Percentiles rank a stretch among this genome's conserved stretches.
Conservation (phyloP, 1,140 invertebrate species). For the Drosophila azteca region DNA sequence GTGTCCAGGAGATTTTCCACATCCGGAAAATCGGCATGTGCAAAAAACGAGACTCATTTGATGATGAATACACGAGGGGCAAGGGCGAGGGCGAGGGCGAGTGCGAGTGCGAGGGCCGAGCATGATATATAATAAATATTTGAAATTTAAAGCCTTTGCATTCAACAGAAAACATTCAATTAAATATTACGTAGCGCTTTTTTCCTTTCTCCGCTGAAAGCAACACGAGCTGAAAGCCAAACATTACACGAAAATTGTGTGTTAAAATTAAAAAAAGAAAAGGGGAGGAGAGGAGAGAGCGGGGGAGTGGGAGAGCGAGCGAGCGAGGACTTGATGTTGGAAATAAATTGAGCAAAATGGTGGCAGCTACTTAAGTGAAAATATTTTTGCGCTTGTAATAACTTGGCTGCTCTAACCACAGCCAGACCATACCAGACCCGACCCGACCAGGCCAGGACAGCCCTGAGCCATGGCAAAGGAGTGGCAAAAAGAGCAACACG, state of each 20-base stretch:
- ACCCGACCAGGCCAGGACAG: too few relatives aligned
- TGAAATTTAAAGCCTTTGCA: conserved; percentile 2
- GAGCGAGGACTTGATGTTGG: conserved; percentile 55
- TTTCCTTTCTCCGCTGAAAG: conserved; percentile 37
- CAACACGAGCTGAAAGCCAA: conserved; percentile 50
- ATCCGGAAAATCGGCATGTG: conserved; percentile 27
- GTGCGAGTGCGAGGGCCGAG: too few relatives aligned
- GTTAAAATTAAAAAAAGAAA: conserved; percentile 61
- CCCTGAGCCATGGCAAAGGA: conserved; percentile 12
- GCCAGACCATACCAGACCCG: conserved; percentile 23
- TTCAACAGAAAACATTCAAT: conserved; percentile 45
- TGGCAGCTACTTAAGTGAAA: conserved; percentile 80
- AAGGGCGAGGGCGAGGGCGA: too few relatives aligned
- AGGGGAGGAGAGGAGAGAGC: conserved; percentile 1
- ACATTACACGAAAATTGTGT: conserved; percentile 58
- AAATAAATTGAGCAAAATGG: conserved; percentile 80
- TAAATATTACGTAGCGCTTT: conserved; percentile 51
- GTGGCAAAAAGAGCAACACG: conserved; percentile 61
- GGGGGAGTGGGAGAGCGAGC: background rate
- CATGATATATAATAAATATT: conserved; percentile 15
- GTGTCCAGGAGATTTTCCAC: conserved; percentile 43
- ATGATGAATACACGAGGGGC: conserved; percentile 22
- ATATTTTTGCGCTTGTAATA: conserved; percentile 79
- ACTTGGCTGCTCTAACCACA: conserved; percentile 69
- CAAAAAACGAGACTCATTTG: background rate